Evolutionary conservation across 2,113 vertebrate species (phyloP).

Genomic region (Phycodurus eques): DNA sequence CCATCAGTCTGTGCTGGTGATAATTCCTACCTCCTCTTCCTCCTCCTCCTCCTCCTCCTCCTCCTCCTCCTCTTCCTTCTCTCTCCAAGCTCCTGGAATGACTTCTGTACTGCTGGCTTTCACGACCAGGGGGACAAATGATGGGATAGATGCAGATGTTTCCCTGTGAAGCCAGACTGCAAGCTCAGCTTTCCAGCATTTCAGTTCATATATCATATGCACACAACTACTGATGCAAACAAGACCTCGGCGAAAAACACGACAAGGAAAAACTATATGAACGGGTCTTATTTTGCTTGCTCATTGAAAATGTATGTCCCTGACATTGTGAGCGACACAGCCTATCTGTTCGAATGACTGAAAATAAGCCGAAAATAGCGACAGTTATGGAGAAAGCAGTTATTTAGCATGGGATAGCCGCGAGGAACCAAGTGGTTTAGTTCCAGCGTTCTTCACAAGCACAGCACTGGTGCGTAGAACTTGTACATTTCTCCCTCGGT

Average conservation of each 20-base stretch:
- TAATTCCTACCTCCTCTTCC: slow-evolving; percentile 9
- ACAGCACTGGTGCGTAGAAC: slow-evolving; percentile 37
- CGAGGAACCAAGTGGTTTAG: slow-evolving; percentile 61
- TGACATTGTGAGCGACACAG: slow-evolving; percentile 56
- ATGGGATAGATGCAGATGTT: slow-evolving; percentile 41
- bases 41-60: background rate
- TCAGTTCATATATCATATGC: slow-evolving; percentile 7
- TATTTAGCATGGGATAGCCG: slow-evolving; percentile 43
- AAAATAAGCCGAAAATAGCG: slow-evolving; percentile 51
- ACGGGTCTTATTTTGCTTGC: slow-evolving; percentile 8
- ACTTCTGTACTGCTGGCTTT: slow-evolving; percentile 27
- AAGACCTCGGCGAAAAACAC: background rate
- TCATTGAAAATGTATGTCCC: slow-evolving; percentile 44
- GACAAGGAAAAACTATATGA: background rate
- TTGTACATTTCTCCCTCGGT: slow-evolving; percentile 27
- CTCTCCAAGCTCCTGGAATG: slow-evolving; percentile 39
- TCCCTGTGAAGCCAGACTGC: slow-evolving; percentile 39
- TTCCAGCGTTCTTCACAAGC: slow-evolving; percentile 43
- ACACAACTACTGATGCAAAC: background rate
- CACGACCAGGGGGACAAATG: slow-evolving; percentile 44
- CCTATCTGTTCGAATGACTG: slow-evolving; percentile 58
- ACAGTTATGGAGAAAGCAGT: slow-evolving; percentile 43
- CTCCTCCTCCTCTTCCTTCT: background rate
- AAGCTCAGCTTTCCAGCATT: slow-evolving; percentile 23
- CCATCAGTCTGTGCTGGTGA: slow-evolving; percentile 34